Evolutionary conservation across 2,797 vertebrate genomes (phyloP).

Genomic region (Xiphophorus birchmanni): DNA sequence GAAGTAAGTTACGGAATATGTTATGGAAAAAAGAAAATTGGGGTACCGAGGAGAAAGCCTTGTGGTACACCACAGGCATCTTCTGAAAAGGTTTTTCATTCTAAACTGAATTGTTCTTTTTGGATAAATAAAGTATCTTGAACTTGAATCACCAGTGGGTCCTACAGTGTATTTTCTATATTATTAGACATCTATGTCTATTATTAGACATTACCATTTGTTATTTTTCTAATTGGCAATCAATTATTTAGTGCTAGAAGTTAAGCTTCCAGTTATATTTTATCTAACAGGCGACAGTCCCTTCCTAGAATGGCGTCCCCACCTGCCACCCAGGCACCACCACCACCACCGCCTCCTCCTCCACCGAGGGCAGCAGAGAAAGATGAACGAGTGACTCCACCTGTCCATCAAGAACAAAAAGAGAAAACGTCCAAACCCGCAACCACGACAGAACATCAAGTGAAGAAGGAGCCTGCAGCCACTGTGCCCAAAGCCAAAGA

Average conservation of each 20-base stretch:
- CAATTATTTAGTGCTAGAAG: background rate
- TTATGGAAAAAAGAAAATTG: background rate
- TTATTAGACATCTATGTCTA: background rate
- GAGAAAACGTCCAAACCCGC: constrained; percentile 61
- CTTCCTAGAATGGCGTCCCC: constrained; percentile 83
- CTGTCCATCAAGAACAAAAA: constrained; percentile 64
- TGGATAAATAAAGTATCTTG: no score
- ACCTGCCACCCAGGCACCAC: constrained; percentile 68
- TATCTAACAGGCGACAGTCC: constrained; percentile 82
- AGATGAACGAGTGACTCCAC: constrained; percentile 65
- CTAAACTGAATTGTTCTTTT: background rate
- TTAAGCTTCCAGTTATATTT: background rate
- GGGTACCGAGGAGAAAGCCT: background rate
- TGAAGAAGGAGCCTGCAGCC: constrained; percentile 63
- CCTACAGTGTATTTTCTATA: background rate
- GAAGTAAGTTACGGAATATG: background rate
- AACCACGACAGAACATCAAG: constrained; percentile 62
- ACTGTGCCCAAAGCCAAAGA: constrained; percentile 58
- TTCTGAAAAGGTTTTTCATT: background rate
- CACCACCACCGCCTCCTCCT: background rate
- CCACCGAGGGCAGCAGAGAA: constrained; percentile 50
- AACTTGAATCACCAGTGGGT: background rate
- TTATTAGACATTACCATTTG: background rate
- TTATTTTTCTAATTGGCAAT: background rate
- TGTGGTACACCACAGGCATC: background rate